Percentiles rank a stretch among this genome's conserved stretches.
phyloP scores from a whole-genome alignment of 2,797 vertebrate genomes.

The Xerus rutilus region DNA sequence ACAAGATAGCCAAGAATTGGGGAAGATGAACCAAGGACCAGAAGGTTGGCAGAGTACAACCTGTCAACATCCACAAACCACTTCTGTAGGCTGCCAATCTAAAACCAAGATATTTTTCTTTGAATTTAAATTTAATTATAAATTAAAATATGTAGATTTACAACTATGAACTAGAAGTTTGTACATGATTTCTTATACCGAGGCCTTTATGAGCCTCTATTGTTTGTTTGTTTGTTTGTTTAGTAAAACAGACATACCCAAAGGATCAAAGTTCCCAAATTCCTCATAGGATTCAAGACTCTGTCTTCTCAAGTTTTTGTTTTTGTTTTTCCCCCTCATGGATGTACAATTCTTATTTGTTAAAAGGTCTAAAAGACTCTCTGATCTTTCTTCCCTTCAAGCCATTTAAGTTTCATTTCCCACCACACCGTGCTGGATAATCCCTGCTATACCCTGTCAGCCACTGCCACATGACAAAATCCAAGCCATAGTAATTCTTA shows the following conservation, averaged over 20 bases:
- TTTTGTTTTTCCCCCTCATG: background rate
- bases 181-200: background rate
- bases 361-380: background rate
- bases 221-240: background rate
- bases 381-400: background rate
- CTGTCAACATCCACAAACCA: background rate
- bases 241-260: background rate
- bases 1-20: background rate
- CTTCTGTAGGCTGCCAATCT: background rate
- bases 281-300: background rate
- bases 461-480: background rate
- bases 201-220: background rate
- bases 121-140: background rate
- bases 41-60: background rate
- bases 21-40: background rate
- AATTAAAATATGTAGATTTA: background rate
- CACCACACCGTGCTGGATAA: background rate
- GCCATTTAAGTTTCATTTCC: background rate
- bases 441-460: background rate
- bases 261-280: background rate
- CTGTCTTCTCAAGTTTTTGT: background rate
- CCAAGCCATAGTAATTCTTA: background rate
- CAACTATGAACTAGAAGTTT: background rate
- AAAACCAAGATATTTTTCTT: background rate
- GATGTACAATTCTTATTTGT: background rate